Conservation (phyloP, 2,888 invertebrate species). For the Drosophila yooni region DNA sequence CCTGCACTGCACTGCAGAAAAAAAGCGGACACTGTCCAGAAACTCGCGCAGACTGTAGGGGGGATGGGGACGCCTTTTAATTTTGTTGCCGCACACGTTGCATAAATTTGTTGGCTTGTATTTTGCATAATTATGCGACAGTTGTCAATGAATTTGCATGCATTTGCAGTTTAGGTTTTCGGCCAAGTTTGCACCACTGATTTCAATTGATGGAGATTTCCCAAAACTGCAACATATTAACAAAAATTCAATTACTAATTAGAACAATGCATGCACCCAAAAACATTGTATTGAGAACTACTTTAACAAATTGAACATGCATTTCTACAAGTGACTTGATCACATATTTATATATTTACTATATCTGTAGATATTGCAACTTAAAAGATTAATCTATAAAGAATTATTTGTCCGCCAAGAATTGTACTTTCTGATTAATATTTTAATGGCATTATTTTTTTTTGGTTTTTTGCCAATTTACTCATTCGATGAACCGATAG, state of each 20-base stretch:
- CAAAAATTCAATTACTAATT: slow-evolving; percentile 52
- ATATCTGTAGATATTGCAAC: neutral
- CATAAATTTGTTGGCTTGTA: slow-evolving; percentile 64
- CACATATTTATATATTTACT: neutral
- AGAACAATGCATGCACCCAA: neutral
- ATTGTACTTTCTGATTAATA: neutral
- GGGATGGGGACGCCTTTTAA: slow-evolving; percentile 55
- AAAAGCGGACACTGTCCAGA: slow-evolving; percentile 14
- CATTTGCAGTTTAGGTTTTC: slow-evolving; percentile 31
- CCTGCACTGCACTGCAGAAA: slow-evolving; percentile 9
- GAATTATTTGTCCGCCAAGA: neutral
- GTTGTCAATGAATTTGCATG: slow-evolving; percentile 65
- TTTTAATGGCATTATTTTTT: neutral
- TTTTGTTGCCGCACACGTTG: slow-evolving; percentile 62
- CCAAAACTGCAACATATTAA: slow-evolving; percentile 31
- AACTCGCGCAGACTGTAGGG: neutral
- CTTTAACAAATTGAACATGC: neutral
- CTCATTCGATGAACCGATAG: neutral
- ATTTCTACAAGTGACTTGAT: neutral
- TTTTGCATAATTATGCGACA: slow-evolving; percentile 68
- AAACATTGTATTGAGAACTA: neutral
- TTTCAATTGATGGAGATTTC: slow-evolving; percentile 11
- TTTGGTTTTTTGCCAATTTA: neutral
- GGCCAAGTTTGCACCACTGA: slow-evolving; percentile 44
- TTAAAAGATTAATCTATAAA: neutral